These are phyloP conservation scores for Cremastobaeus sp. DNA, from an alignment of 2,888 invertebrate species.

Conservation along the genomic window DNA sequence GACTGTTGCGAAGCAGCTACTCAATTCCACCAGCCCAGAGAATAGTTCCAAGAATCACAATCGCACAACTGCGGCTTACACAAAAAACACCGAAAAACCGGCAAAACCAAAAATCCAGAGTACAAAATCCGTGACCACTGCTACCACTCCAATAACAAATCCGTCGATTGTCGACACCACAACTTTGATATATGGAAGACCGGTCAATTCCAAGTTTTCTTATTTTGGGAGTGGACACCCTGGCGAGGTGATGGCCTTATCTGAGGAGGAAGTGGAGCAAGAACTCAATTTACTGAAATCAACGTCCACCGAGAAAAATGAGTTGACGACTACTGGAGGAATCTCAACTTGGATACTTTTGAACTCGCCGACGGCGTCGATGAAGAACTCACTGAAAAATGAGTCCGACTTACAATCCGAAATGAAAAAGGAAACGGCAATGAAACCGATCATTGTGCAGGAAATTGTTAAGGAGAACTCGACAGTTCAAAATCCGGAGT, in stretches of 20 bases:
- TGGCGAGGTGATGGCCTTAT: constrained; percentile 84
- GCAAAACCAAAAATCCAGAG: neutral
- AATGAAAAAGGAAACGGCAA: constrained; percentile 31
- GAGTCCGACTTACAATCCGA: constrained; percentile 19
- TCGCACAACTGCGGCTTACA: constrained; percentile 9
- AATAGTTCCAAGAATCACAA: constrained; percentile 36
- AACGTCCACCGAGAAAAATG: constrained; percentile 70
- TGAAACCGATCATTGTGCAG: constrained; percentile 9
- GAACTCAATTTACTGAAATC: constrained; percentile 74
- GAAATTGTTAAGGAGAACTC: constrained; percentile 7
- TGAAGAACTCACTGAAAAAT: constrained; percentile 47
- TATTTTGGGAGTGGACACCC: constrained; percentile 79
- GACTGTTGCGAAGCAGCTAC: constrained; percentile 75
- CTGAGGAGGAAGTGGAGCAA: constrained; percentile 82
- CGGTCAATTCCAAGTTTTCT: constrained; percentile 75
- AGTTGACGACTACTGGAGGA: constrained; percentile 82
- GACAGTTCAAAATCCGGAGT: too few species aligned
- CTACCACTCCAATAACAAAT: constrained; percentile 34
- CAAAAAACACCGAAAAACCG: constrained; percentile 10
- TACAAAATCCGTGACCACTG: constrained; percentile 2
- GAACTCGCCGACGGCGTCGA: constrained; percentile 80
- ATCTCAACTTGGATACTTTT: constrained; percentile 88
- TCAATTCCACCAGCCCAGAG: constrained; percentile 70
- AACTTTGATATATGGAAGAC: constrained; percentile 68
- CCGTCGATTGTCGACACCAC: constrained; percentile 21